These are phyloP conservation scores for Sebastes baramenuke DNA, from an alignment of 2,797 vertebrate genomes.

Conservation along the genomic window DNA sequence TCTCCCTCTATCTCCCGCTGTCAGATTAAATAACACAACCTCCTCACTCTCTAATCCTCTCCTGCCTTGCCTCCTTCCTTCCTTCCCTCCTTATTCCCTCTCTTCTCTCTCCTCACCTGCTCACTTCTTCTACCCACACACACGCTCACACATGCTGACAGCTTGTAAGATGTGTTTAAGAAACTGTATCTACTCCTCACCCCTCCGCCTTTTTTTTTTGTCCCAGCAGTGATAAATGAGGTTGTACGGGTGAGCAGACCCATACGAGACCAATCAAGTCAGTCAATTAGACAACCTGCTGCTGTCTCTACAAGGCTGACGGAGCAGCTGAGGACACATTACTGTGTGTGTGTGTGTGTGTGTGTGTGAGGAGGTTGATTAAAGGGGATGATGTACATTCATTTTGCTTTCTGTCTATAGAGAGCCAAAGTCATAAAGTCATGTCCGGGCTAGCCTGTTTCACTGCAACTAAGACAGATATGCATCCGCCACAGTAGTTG, in stretches of 20 bases:
- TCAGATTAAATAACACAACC: conserved; percentile 14
- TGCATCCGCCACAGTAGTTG: not conserved
- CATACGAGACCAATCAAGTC: conserved; percentile 69
- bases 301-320: conserved; percentile 52
- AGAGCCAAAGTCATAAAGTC: not conserved
- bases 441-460: not conserved
- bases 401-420: not conserved
- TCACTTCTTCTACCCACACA: not conserved
- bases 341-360: not conserved
- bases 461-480: too few species aligned
- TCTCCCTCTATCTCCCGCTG: not conserved
- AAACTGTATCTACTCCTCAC: conserved; percentile 26
- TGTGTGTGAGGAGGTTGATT: not conserved
- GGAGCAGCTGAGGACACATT: conserved; percentile 42
- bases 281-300: conserved; percentile 75
- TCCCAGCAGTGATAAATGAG: conserved; percentile 51
- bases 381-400: not conserved
- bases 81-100: not conserved
- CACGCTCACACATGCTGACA: not conserved
- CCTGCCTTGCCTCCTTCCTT: not conserved
- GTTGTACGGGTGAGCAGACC: conserved; percentile 55
- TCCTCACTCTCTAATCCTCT: conserved; percentile 4
- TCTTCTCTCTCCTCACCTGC: not conserved
- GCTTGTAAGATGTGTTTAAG: conserved; percentile 44
- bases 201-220: not conserved